Base-by-base conservation (phyloP, 2,888 invertebrate genomes). In the Meloe dianella region DNA sequence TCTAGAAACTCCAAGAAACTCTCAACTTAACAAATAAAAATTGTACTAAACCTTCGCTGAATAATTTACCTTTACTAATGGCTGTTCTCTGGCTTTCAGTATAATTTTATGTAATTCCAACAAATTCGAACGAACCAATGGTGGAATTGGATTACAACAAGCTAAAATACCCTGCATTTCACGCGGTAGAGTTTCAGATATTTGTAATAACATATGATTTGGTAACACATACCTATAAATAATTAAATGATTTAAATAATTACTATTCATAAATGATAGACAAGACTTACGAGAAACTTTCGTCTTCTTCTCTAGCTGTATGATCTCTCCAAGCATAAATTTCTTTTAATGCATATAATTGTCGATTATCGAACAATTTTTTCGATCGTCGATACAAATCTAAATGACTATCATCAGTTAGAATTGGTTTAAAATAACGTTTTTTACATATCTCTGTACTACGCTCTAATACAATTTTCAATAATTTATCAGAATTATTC, bases 141-240 rank as follows among this genome's bases (percentile, higher is more conserved):
- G 94, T 9, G 98, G 98, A 75, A 96, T 91, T 0, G 97, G 98
- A 81, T 92, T 93, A 81, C 98, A 98, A 78, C 96, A 94, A 0
- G 97, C 96, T 67, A 94, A 83, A 67, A 99, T 91, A 1, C 98
- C 98, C 79, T 96, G 95, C 87, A 94, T 89, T 85, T 97, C 97
- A 63, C 95, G 88, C 0, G 97, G 98, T 67, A 98, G 82, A 22
- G 88, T 86, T 83, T 97, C 96, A 0, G 95, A 90, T 67, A 98
- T 93, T 80, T 95, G 91, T 63, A 98, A 80, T 84, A 99, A 82
- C 97, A 97, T 97, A 83, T 98, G 97, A 84, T 97, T 97, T 0
- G 98, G 98, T 66, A 99, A 85, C 58, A 99, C 92, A 84, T 95
- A 98, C 38, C 92, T 92, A 79, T 22, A 82, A 81, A 60, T 51